phyloP scores from a whole-genome alignment of 2,888 invertebrate species.

The Cerastoderma edule region DNA sequence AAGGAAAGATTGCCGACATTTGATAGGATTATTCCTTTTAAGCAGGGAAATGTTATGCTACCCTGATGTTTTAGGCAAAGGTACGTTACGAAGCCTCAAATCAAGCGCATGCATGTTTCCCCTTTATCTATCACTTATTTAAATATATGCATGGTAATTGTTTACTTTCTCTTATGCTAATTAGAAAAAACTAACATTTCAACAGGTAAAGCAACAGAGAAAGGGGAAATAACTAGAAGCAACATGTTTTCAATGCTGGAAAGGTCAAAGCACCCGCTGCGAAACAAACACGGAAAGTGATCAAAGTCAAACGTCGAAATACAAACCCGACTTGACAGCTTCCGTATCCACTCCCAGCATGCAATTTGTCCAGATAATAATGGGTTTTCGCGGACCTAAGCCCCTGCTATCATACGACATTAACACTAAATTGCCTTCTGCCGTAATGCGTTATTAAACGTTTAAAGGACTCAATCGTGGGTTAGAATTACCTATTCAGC shows the following conservation, averaged over 20 bases:
- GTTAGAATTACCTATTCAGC: constrained; percentile 16
- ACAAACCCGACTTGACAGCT: constrained; percentile 15
- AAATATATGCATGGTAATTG: too few relatives aligned
- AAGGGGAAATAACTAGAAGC: neutral
- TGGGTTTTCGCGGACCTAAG: constrained; percentile 12
- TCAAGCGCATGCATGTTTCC: too few relatives aligned
- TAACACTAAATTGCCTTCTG: constrained; percentile 23
- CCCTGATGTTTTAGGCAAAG: too few relatives aligned
- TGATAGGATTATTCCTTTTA: too few relatives aligned
- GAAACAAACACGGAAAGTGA: constrained; percentile 1
- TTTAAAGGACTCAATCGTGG: constrained; percentile 6
- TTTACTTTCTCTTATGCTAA: too few relatives aligned
- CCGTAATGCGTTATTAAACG: constrained; percentile 19
- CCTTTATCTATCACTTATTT: too few relatives aligned
- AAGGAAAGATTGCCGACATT: too few relatives aligned
- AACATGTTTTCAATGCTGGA: neutral
- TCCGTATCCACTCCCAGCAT: constrained; percentile 16
- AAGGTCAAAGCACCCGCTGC: neutral
- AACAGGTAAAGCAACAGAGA: neutral
- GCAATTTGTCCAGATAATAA: constrained; percentile 25
- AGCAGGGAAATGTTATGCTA: too few relatives aligned
- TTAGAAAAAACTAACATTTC: neutral
- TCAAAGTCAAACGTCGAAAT: too few relatives aligned
- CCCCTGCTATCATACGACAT: constrained; percentile 22
- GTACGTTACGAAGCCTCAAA: too few relatives aligned